Base-by-base conservation (phyloP, 2,888 invertebrate species). In the Drosophila imparisetae region DNA sequence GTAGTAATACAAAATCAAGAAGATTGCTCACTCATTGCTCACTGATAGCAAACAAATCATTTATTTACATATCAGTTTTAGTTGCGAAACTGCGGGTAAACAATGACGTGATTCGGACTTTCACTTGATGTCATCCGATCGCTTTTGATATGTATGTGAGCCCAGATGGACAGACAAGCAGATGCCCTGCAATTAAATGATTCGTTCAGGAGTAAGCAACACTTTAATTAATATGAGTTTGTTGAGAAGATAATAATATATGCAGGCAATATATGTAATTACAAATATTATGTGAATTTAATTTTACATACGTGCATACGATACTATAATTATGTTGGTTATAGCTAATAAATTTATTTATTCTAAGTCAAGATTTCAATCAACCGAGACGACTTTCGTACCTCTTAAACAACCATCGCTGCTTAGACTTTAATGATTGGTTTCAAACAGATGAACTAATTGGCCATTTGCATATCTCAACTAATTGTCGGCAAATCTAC, bases 61-160 rank as follows among this genome's bases (percentile, higher is more conserved):
- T 36, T 55, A 30, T 45, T 27, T 8, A 21, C 34, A 55, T 36
- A 55, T 62, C 57, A 54, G 45, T 60, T 60, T 54, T 18, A 30
- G 45, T 38, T 58, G 42, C 40, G 18, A 5, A 49, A 29, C 34
- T 30, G 11, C 30, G 18, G 21, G 69, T 81, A 78, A 88, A 86
- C 89, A 86, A 81, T 84, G 89, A 84, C 84, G 84, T 89, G 89
- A 86, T 60, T 66, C 71, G 64, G 66, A 84, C 84, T 84, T 89
- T 84, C 82, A 79, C 82, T 84, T 71, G 10, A 65, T 74, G 71
- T 84, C 89, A 66, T 62, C 67, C 49, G 80, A 80, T 76, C 29
- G 21, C 57, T 34, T n/a, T 24, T 4, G 2, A 45, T 45, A n/a
- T 55, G 11, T 32, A 29, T 63, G 63, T 58, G 57, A 76, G 24